Base-by-base conservation (phyloP, 2,113 vertebrate species). In the Odontesthes bonariensis region DNA sequence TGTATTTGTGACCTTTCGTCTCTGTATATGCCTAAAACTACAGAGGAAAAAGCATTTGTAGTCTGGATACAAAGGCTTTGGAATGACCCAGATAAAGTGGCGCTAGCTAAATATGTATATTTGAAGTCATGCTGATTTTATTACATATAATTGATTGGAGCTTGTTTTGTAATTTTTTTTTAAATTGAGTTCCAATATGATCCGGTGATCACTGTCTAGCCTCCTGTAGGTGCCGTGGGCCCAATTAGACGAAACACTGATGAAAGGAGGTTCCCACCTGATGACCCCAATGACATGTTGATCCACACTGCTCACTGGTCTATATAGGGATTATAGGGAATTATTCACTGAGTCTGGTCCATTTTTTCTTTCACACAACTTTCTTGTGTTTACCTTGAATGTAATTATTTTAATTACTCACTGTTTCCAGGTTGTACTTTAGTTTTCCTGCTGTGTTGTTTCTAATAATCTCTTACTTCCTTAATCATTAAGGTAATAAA, bases 401-500 rank as follows among this genome's bases (percentile, higher is more conserved):
- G 22, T 31, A 13, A 9, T 55, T 16, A 55, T 10, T 55, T 31
- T 13, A 27, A 44, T 44, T 44, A 44, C 14, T 49, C 23, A n/a
- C 42, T 59, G 10, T 22, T 33, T 69, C 3, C 53, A 57, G 49
- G 11, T 17, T n/a, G 3, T 5, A 6, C 23, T 46, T 61, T 17
- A 56, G 3, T n/a, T 49, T 31, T 4, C 20, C 14, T 47, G 12
- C 46, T 17, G 2, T 67, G 8, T 17, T 73, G 5, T 22, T 69
- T 14, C 8, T 65, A 11, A 9, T 57, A 2, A 9, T 22, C 3
- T 35, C 31, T 8, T 44, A 40, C 5, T 69, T 74, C 10, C 42
- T n/a, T 20, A 58, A 0, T 60, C 3, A 33, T 42, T 12, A 74
- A 99, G 98, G 96, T 98, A 23, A 99, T 99, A 86, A 99, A 96